phyloP scores from a whole-genome alignment of 1,140 invertebrate species.

The Drosophila saltans region DNA sequence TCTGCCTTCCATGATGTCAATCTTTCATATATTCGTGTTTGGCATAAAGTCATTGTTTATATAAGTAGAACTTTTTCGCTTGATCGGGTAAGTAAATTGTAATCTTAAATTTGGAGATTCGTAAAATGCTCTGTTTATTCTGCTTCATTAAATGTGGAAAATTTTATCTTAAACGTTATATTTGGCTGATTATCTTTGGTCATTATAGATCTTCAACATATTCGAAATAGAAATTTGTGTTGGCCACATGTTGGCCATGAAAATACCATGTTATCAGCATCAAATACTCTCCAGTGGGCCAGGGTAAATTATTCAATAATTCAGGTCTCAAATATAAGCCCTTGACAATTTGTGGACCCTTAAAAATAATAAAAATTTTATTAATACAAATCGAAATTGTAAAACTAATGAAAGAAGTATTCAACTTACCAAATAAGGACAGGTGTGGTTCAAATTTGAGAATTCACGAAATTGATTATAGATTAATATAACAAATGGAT shows the following conservation, averaged over 20 bases:
- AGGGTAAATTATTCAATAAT: neutral
- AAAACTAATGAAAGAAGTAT: too few relatives aligned
- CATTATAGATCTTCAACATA: neutral
- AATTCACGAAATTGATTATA: neutral
- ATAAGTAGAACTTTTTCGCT: too few relatives aligned
- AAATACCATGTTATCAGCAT: neutral
- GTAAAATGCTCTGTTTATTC: neutral
- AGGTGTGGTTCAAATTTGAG: neutral
- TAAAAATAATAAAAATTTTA: too few relatives aligned
- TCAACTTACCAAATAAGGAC: neutral
- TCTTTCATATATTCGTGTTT: too few relatives aligned
- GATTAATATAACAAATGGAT: neutral
- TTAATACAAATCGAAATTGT: too few relatives aligned
- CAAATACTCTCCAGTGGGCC: constrained; percentile 10
- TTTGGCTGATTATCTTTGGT: too few relatives aligned
- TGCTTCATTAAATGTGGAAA: too few relatives aligned
- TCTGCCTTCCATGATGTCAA: too few relatives aligned
- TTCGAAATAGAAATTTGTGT: neutral
- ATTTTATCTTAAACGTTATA: too few relatives aligned
- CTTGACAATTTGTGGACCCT: too few relatives aligned
- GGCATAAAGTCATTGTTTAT: too few relatives aligned
- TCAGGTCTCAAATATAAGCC: neutral
- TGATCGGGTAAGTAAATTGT: too few relatives aligned
- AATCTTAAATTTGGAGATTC: neutral
- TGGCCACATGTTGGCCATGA: neutral